A percentile compares a stretch with the other conserved stretches of the same genome.
Evolutionary conservation across 1,140 invertebrate genomes (phyloP).

Genomic region (Arctopsyche grandis): DNA sequence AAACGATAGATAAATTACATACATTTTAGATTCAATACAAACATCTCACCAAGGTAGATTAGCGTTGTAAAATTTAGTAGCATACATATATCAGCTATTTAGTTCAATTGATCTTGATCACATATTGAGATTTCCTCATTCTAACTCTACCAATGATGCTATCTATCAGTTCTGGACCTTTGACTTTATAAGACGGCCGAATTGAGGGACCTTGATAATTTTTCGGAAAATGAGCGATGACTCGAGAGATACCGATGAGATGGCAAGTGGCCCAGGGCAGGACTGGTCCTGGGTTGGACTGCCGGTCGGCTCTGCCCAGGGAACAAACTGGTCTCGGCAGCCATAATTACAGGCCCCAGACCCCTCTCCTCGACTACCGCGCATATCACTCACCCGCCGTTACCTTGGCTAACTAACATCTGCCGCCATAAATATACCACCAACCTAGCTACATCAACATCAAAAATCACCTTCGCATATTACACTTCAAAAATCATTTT

Average conservation of each 20-base stretch:
- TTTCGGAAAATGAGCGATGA: not conserved
- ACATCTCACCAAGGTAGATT: no score
- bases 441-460: not conserved
- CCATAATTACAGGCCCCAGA: slow-evolving; percentile 31
- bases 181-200: no score
- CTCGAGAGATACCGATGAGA: not conserved
- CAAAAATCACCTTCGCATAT: not conserved
- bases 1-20: no score
- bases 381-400: not conserved
- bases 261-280: slow-evolving; percentile 35
- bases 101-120: no score
- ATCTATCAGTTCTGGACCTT: no score
- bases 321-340: slow-evolving; percentile 35
- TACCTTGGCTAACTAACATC: not conserved
- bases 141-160: no score
- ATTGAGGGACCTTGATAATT: not conserved
- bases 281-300: not conserved
- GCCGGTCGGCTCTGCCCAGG: slow-evolving; percentile 22
- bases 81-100: no score
- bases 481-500: no score
- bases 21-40: no score
- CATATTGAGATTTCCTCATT: no score
- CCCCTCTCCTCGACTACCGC: not conserved
- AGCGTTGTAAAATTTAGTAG: no score
- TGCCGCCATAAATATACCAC: not conserved